Conservation (phyloP, 2,888 invertebrate species). For the Lucinisca nassula region DNA sequence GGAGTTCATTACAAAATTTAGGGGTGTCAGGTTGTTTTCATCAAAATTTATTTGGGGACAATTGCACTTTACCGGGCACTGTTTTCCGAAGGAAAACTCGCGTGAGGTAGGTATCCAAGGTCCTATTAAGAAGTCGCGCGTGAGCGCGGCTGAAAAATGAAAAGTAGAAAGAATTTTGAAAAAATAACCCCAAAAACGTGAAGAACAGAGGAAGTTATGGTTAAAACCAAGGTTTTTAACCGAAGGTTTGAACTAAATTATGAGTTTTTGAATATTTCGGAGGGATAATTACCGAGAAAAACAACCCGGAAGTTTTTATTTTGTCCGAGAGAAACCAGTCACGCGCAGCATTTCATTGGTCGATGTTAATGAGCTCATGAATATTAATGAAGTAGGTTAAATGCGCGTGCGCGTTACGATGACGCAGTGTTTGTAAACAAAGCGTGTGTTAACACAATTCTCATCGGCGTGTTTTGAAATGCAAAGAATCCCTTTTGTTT, state of each 20-base stretch:
- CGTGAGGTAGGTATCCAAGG: not conserved
- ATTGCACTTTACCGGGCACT: too few species aligned
- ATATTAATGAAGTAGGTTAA: not conserved
- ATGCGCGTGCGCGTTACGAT: not conserved
- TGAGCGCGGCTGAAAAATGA: too few species aligned
- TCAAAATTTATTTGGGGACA: too few species aligned
- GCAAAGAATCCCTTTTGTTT: not conserved
- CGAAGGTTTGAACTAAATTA: not conserved
- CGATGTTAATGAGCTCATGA: not conserved
- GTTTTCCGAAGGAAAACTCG: not conserved
- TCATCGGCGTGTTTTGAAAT: not conserved
- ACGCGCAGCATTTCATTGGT: not conserved
- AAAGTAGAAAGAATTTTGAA: not conserved
- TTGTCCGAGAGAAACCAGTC: not conserved
- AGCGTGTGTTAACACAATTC: not conserved
- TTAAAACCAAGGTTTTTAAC: not conserved
- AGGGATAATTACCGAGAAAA: not conserved
- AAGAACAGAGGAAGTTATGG: not conserved
- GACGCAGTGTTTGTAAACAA: not conserved
- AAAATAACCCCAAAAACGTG: not conserved
- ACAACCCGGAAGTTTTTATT: not conserved
- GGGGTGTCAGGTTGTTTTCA: too few species aligned
- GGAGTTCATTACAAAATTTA: too few species aligned
- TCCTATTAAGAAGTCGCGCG: too few species aligned
- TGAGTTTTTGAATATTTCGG: not conserved